phyloP scores from a whole-genome alignment of 2,888 invertebrate species.

The Acrobasis suavella region DNA sequence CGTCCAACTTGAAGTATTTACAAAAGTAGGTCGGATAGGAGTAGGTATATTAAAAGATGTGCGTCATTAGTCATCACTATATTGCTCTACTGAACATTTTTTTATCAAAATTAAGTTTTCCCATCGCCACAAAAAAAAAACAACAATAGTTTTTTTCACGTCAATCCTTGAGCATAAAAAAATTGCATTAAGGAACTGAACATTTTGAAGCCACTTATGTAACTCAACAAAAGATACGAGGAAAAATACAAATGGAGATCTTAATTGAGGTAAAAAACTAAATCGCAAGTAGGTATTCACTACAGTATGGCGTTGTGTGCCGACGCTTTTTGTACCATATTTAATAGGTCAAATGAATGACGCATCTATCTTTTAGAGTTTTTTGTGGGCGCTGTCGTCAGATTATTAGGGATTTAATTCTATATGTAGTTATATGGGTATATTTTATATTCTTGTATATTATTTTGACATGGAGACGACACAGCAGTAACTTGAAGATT shows the following conservation, averaged over 20 bases:
- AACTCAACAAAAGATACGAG: constrained; percentile 18
- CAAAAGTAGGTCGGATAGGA: no score
- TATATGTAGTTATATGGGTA: not conserved
- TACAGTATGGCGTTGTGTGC: constrained; percentile 14
- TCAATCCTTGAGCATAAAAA: constrained; percentile 9
- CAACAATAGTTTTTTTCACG: constrained; percentile 12
- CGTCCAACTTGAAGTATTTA: no score
- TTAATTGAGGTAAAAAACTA: constrained; percentile 24
- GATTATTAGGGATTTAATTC: constrained; percentile 28
- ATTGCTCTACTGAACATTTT: not conserved
- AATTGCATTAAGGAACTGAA: constrained; percentile 13
- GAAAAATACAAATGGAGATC: constrained; percentile 20
- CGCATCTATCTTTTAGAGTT: constrained; percentile 43
- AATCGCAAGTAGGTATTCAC: constrained; percentile 22
- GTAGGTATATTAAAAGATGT: no score
- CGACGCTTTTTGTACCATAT: constrained; percentile 43
- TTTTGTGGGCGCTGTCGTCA: constrained; percentile 29
- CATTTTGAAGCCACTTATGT: constrained; percentile 16
- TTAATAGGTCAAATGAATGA: constrained; percentile 68
- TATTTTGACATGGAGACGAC: not conserved
- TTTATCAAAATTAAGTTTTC: not conserved
- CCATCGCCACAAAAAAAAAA: not conserved
- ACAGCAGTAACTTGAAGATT: not conserved
- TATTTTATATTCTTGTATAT: not conserved
- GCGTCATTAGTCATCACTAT: not conserved